Conservation (phyloP, 2,888 invertebrate species). For the Andrena flavipes region DNA sequence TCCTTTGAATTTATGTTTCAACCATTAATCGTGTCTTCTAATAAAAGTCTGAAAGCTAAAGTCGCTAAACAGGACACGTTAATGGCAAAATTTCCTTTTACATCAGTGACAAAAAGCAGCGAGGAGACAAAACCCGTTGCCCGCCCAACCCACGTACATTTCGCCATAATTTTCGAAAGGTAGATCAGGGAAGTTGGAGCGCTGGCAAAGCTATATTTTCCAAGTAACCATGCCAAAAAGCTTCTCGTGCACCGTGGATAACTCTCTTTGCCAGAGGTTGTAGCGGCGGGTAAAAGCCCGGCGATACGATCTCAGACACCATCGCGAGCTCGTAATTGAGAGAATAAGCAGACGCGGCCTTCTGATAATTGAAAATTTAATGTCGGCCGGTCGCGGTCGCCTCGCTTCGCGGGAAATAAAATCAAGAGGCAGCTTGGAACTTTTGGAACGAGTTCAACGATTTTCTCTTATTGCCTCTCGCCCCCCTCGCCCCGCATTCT, state of each 20-base stretch:
- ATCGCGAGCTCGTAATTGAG: constrained; percentile 28
- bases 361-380: constrained; percentile 69
- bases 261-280: not conserved
- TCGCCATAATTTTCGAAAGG: not conserved
- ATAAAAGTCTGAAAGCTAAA: no score
- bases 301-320: constrained; percentile 10
- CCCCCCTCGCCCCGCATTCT: constrained; percentile 4
- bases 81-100: no score
- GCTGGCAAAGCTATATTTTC: not conserved
- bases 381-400: constrained; percentile 17
- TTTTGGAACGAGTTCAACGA: constrained; percentile 62
- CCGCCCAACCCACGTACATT: not conserved
- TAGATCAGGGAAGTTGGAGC: not conserved
- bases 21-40: no score
- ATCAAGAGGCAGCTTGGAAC: constrained; percentile 45
- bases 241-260: not conserved
- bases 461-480: constrained; percentile 29
- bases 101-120: no score
- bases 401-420: constrained; percentile 33
- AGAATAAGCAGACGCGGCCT: constrained; percentile 36
- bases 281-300: not conserved
- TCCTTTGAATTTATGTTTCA: no score
- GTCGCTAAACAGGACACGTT: not conserved
- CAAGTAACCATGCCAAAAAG: not conserved
- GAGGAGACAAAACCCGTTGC: no score